Evolutionary conservation across 2,888 invertebrate genomes (phyloP).

Genomic region (Teleogryllus oceanicus): DNA sequence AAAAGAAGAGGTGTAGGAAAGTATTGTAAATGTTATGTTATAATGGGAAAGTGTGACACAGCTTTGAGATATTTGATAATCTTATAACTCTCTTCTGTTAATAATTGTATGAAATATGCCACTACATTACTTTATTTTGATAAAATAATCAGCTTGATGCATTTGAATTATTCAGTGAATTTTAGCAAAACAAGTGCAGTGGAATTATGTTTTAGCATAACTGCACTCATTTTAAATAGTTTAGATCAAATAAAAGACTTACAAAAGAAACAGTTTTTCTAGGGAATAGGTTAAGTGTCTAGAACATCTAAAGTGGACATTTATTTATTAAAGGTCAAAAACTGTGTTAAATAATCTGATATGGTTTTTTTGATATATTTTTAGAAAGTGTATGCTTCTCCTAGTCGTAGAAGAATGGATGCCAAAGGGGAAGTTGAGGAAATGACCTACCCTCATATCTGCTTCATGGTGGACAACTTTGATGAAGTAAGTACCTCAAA

Average conservation of each 20-base stretch:
- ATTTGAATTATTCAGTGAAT: too few species aligned
- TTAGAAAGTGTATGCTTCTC: conserved; percentile 90
- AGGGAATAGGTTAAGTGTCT: background rate
- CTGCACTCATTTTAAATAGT: too few species aligned
- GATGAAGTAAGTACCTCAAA: conserved; percentile 69
- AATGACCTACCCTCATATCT: conserved; percentile 98
- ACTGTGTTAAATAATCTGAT: background rate
- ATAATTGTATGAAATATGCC: background rate
- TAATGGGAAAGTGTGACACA: too few species aligned
- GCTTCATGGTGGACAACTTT: conserved; percentile 99
- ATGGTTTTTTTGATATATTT: conserved; percentile 24
- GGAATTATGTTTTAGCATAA: too few species aligned
- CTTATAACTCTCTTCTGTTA: background rate
- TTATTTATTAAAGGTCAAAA: background rate
- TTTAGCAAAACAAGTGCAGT: too few species aligned
- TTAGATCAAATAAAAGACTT: too few species aligned
- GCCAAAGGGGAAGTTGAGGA: conserved; percentile 97
- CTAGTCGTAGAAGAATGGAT: conserved; percentile 94
- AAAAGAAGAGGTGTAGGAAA: too few species aligned
- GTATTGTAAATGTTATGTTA: too few species aligned
- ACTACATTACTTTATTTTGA: background rate
- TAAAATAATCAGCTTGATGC: too few species aligned
- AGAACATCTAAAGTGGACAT: background rate
- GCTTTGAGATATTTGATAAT: too few species aligned
- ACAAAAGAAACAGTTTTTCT: background rate